Base-by-base conservation (phyloP, 1,140 invertebrate species). In the Cydia splendana region DNA sequence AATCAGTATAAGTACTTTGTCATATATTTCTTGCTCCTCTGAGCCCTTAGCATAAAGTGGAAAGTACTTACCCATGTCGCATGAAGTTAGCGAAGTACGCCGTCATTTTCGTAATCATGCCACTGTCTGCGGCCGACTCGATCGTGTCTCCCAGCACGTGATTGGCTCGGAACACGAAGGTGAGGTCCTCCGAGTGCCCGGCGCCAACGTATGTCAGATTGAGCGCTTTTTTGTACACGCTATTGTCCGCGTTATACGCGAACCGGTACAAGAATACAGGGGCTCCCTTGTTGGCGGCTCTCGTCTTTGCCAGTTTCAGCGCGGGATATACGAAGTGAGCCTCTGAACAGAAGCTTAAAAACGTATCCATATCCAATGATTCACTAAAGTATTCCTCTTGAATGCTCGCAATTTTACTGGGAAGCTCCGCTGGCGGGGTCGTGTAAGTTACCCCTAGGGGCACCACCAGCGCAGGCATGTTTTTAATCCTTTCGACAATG, bases 151-250 rank as follows among this genome's bases (percentile, higher is more conserved):
- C 78, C 4, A 86, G 53, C 34, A 86, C 80, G 1, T 85, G 82
- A 48, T 90, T 91, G 0, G 81, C 75, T 76, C 81, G 81, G 76
- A 93, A 89, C 15, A 89, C 67, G 71, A 88, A 90, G 4, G 88
- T 89, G 45, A 90, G 38, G 77, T 93, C 91, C 51, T 93, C 90
- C 0, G 91, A 77, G 62, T 93, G 91, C 0, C 79, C 85, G 3
- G 85, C 89, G 7, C 90, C 91, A 4, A 80, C 71, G 76, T 82
- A 91, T 7, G 78, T 77, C 18, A 87, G 45, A 0, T 76, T 79
- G 20, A 76, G 77, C 0, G 75, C 80, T n/a, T 82, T 65, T 75
- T 88, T 86, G 9, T 88, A 79, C 2, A 85, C 78, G 73, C 85
- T 88, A 45, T 82, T 77, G 12, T 82, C 79, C 6, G 84, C 79